Base-by-base conservation (phyloP, 2,888 invertebrate genomes). In the Choreutis nemorana region DNA sequence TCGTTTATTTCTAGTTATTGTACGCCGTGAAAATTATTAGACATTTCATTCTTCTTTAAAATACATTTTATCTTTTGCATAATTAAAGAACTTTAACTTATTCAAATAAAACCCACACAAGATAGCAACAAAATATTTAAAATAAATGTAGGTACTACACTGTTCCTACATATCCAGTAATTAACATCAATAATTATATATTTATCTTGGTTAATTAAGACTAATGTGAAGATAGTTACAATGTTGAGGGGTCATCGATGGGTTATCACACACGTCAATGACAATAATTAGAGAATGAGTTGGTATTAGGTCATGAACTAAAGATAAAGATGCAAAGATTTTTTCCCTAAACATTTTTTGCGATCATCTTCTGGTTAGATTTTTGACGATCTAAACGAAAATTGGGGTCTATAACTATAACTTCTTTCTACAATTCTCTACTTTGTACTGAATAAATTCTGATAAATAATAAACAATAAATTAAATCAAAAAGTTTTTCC, bases 201-300 rank as follows among this genome's bases (percentile, higher is more conserved):
- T n/a, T n/a, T n/a, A n/a, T n/a, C n/a, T 18, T 18, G 5, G 5
- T 18, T 72, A 73, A 75, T 73, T 73, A 72, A 60, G 53, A 48
- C 67, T 72, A 75, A 75, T 73, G 57, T 46, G 31, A 26, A 36
- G 67, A 68, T 68, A 55, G 58, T 44, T 39, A 73, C 75, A 58
- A 40, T 58, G 73, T 73, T 34, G 28, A 14, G 9, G 34, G 28
- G 39, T 29, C 14, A 3, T 5, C n/a, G 7, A 8, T 26, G 34
- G 34, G 37, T 37, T 37, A 37, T 37, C 36, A 8, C 6, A 4
- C 18, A 29, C 20, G 23, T 18, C 5, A 8, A 6, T 8, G 18
- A 5, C 8, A 18, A 8, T 18, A 18, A 18, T 18, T 18, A 18
- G 5, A 8, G 8, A 18, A 18, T 18, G 8, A 18, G 8, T 18